phyloP scores from a whole-genome alignment of 2,113 vertebrate genomes.

The Alces alces region DNA sequence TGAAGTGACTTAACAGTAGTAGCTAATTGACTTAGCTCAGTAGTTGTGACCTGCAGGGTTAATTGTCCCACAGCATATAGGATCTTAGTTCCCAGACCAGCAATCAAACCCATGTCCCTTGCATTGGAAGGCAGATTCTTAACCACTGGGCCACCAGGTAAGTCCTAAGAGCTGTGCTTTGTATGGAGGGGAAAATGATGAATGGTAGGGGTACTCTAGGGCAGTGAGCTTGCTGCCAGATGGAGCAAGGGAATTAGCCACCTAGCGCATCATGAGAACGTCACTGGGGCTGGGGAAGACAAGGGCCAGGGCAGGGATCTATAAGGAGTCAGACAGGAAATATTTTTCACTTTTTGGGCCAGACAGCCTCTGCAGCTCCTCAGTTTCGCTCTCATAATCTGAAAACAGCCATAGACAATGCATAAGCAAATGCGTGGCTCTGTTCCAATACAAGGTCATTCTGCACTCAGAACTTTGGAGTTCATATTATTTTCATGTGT shows the following conservation, averaged over 20 bases:
- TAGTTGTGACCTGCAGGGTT: not conserved
- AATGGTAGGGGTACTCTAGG: rapidly evolving
- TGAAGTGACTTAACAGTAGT: too few species aligned
- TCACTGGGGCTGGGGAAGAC: not conserved
- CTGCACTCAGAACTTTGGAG: not conserved
- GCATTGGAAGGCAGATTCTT: not conserved
- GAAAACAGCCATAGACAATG: rapidly evolving
- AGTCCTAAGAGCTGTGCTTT: not conserved
- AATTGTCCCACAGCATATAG: not conserved
- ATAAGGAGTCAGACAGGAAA: not conserved
- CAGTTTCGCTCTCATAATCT: too few species aligned
- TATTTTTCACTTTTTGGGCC: not conserved
- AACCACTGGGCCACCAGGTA: not conserved
- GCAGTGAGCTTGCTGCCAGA: not conserved
- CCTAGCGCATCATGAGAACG: not conserved
- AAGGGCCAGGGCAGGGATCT: not conserved
- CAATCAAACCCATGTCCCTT: not conserved
- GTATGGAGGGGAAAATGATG: not conserved
- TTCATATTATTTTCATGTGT: not conserved
- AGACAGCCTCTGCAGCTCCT: not conserved
- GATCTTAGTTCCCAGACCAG: not conserved
- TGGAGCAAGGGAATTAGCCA: not conserved
- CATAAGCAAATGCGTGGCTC: rapidly evolving
- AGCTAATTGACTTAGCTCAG: not conserved
- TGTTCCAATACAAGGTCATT: not conserved